phyloP scores from a whole-genome alignment of 2,888 invertebrate genomes.

The Barypeithes pellucidus region DNA sequence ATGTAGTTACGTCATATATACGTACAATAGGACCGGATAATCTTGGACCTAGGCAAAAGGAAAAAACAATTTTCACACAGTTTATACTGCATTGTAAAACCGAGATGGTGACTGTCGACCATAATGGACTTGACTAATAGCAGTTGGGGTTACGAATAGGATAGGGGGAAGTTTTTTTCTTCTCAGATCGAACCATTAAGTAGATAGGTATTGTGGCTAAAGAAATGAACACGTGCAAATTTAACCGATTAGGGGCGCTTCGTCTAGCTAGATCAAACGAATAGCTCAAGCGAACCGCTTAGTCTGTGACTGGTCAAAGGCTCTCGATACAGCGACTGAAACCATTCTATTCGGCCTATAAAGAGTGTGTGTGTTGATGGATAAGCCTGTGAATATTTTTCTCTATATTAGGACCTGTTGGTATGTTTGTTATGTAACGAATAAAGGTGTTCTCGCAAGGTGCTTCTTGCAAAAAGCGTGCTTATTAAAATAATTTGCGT shows the following conservation, averaged over 20 bases:
- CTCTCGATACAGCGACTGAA: too few relatives aligned
- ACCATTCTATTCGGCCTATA: too few relatives aligned
- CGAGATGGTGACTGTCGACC: conserved; percentile 25
- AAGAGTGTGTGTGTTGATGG: not conserved
- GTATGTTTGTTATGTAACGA: conserved; percentile 3
- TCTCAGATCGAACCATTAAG: conserved; percentile 28
- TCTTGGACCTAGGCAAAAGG: not conserved
- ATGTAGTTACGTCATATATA: not conserved
- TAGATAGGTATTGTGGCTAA: not conserved
- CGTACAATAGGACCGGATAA: not conserved
- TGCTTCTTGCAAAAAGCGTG: conserved; percentile 2
- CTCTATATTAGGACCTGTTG: conserved; percentile 2
- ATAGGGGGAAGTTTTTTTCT: conserved; percentile 30
- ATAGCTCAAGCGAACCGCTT: too few relatives aligned
- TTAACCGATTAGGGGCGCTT: not conserved
- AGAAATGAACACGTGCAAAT: conserved; percentile 30
- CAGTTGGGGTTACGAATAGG: conserved; percentile 9
- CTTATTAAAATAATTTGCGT: not conserved
- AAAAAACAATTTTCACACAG: conserved; percentile 38
- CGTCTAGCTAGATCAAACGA: too few relatives aligned
- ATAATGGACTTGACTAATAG: conserved; percentile 39
- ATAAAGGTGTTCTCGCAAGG: conserved; percentile 9
- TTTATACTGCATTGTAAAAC: conserved; percentile 21
- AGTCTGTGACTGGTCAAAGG: too few relatives aligned
- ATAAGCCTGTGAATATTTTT: conserved; percentile 7